Evolutionary conservation across 2,888 invertebrate genomes (phyloP), one percentile per base, ranked within the genome.

Genomic region (Trypoxylon attenuatum): DNA sequence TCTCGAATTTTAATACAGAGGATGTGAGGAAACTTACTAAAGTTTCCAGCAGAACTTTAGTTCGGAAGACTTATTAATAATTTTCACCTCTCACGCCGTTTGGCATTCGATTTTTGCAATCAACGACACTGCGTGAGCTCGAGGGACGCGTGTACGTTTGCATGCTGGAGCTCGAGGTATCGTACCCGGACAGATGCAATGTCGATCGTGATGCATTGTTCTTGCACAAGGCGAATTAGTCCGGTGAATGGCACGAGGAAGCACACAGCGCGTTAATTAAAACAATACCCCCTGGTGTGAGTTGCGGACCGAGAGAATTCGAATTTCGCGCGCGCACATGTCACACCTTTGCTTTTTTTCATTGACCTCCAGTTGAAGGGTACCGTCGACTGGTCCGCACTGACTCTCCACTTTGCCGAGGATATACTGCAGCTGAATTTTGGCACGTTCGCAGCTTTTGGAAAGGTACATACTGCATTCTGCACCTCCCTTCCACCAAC

Each of bases 181-280:
- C 13, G 33, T 33, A 33, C 8, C 47, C 60, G 49, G 76, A 47
- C 64, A 73, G 66, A 62, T 69, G 72, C 60, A 63, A 46, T 65
- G 73, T 56, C 67, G 76, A 76, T 66, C 67, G 55, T 69, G 64
- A 73, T 43, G 69, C 62, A 76, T 33, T 27, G 33, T 33, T 33
- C 33, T 10, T 13, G 33, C 33, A 33, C 33, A 33, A 33, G 33
- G 33, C 33, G 13, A 33, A 33, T 33, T 33, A 33, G 33, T 10
- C 33, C 33, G n/a, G 27, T 33, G n/a, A 33, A 33, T 33, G 8
- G 33, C 33, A 33, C n/a, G 5, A 8, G 33, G 33, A 13, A 13
- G 33, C 33, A 33, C 33, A 33, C 78, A 76, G 77, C 61, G 73
- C 78, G 79, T 82, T 83, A 83, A 83, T 84, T 83, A 83, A 84